phyloP scores from a whole-genome alignment of 2,888 invertebrate species.

The Cosmia pyralina region DNA sequence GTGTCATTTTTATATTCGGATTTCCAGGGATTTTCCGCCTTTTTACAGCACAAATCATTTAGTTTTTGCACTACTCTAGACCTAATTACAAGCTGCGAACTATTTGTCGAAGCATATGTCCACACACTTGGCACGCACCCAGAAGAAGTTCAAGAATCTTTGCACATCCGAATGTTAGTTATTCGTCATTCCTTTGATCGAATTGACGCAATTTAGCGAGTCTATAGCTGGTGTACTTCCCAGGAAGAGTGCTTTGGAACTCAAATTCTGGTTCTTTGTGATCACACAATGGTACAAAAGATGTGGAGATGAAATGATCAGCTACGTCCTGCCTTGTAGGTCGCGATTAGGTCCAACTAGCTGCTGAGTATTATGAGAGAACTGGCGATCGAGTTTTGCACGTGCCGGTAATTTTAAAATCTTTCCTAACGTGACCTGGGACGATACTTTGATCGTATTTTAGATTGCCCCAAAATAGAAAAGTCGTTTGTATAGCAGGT shows the following conservation, averaged over 20 bases:
- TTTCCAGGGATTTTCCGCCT: not conserved
- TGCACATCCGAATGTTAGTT: constrained; percentile 30
- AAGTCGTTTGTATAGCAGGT: not conserved
- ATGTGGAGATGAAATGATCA: constrained; percentile 59
- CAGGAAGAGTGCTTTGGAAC: constrained; percentile 25
- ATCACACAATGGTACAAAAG: constrained; percentile 45
- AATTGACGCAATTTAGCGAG: constrained; percentile 44
- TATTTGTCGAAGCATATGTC: constrained; percentile 42
- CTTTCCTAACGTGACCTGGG: not conserved
- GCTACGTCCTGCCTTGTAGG: constrained; percentile 47
- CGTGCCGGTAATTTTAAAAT: constrained; percentile 24
- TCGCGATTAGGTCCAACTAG: constrained; percentile 36
- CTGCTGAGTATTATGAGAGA: constrained; percentile 37
- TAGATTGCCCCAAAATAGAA: constrained; percentile 30
- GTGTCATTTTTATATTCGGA: constrained; percentile 21
- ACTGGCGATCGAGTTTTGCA: constrained; percentile 21
- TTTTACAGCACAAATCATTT: constrained; percentile 7
- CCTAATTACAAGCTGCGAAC: constrained; percentile 45
- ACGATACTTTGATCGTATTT: constrained; percentile 22
- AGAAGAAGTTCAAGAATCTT: constrained; percentile 52
- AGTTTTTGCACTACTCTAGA: constrained; percentile 50
- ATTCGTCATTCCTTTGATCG: constrained; percentile 44
- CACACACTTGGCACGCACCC: constrained; percentile 51
- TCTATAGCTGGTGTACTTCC: constrained; percentile 30
- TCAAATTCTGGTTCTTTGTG: constrained; percentile 48